Evolutionary conservation across 2,113 vertebrate species (phyloP).

Genomic region (Vulpes ferrilata): DNA sequence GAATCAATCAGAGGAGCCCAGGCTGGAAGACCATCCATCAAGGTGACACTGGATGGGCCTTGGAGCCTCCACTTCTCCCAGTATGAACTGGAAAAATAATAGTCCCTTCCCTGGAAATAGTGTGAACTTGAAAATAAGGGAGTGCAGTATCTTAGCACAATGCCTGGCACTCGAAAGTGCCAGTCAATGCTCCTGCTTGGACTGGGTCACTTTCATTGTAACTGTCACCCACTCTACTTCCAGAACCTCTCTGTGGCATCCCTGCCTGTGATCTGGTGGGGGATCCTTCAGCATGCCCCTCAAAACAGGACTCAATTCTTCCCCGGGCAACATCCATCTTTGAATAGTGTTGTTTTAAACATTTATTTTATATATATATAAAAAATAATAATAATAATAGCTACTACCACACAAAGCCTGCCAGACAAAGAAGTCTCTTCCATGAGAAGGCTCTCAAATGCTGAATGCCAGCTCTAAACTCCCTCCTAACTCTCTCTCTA

Average conservation of each 20-base stretch:
- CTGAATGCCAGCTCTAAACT: not conserved
- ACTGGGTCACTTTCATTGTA: no score
- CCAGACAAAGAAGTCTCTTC: not conserved
- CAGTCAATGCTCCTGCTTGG: not conserved
- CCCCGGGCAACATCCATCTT: not conserved
- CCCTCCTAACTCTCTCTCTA: not conserved
- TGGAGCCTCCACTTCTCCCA: not conserved
- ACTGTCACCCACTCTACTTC: rapidly evolving
- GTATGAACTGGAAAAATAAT: not conserved
- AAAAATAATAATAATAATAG: not conserved
- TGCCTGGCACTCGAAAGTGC: not conserved
- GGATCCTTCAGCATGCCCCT: rapidly evolving
- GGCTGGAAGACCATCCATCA: not conserved
- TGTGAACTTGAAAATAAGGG: not conserved
- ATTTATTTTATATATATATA: not conserved
- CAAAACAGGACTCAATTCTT: not conserved
- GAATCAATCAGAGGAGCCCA: not conserved
- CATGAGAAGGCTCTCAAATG: not conserved
- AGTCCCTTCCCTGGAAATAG: not conserved
- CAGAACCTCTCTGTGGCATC: not conserved
- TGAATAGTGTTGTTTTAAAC: not conserved
- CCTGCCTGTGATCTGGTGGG: not conserved
- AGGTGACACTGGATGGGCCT: no score
- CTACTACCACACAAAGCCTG: not conserved
- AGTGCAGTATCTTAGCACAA: not conserved